Evolutionary conservation across 37 sponge, comb jelly and placozoan species (phyloP).

Genomic region (Diacarnus erythraeanus): DNA sequence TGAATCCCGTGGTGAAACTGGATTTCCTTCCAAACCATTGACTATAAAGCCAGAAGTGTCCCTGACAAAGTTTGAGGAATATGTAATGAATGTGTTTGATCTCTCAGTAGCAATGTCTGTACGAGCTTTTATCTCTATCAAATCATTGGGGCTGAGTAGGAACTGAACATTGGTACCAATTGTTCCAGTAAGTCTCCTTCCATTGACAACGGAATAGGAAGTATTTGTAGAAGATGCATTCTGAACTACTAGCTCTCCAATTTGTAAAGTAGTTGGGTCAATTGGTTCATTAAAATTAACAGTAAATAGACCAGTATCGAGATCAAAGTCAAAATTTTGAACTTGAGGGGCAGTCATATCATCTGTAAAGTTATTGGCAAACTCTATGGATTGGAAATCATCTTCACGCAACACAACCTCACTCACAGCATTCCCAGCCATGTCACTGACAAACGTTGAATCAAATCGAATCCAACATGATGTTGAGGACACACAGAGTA

Average conservation of each 20-base stretch:
- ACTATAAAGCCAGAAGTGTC: slow-evolving; percentile 52
- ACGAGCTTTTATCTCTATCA: slow-evolving; percentile 64
- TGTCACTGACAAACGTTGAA: slow-evolving; percentile 57
- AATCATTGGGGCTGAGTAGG: slow-evolving; percentile 30
- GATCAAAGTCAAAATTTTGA: slow-evolving; percentile 55
- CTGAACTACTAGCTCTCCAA: slow-evolving; percentile 32
- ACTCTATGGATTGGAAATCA: neutral
- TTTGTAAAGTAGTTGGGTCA: slow-evolving; percentile 43
- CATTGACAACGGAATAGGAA: slow-evolving; percentile 26
- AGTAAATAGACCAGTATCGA: slow-evolving; percentile 59
- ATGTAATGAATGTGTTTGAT: slow-evolving; percentile 69
- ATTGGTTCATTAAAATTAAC: slow-evolving; percentile 87
- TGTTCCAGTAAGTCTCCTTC: neutral
- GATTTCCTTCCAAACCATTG: slow-evolving; percentile 44
- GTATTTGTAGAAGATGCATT: neutral
- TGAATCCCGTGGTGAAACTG: slow-evolving; percentile 11
- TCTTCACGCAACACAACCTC: slow-evolving; percentile 11
- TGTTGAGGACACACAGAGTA: slow-evolving; percentile 47
- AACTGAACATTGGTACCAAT: slow-evolving; percentile 27
- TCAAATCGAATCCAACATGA: slow-evolving; percentile 69
- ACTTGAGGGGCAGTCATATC: slow-evolving; percentile 70
- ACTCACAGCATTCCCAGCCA: slow-evolving; percentile 71
- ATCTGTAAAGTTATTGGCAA: slow-evolving; percentile 29
- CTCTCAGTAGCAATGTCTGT: slow-evolving; percentile 51
- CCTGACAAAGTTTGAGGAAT: slow-evolving; percentile 38